Conservation (phyloP, 2,888 invertebrate species). For the Emesis castigata region DNA sequence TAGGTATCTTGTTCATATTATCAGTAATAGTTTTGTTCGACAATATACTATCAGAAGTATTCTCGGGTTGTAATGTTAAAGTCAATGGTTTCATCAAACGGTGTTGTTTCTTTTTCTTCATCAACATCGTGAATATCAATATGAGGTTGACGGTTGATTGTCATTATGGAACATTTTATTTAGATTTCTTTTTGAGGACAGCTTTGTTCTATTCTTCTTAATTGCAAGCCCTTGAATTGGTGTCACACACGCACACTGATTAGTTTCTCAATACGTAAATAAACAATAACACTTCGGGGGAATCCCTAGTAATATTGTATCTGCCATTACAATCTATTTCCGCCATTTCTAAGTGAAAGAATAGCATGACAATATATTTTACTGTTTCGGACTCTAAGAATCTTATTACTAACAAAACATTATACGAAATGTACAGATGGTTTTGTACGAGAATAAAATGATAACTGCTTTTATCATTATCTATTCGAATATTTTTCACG, state of each 20-base stretch:
- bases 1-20: background rate
- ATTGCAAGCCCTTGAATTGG: too few relatives aligned
- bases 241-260: too few relatives aligned
- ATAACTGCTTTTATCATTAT: background rate
- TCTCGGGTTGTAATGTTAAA: background rate
- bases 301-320: too few relatives aligned
- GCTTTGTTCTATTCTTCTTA: too few relatives aligned
- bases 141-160: background rate
- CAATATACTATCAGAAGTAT: background rate
- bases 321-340: too few relatives aligned
- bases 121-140: background rate
- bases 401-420: too few relatives aligned
- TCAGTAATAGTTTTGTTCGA: background rate
- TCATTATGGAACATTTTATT: background rate
- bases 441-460: background rate
- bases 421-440: background rate
- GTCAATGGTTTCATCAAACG: background rate
- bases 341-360: too few relatives aligned
- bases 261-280: too few relatives aligned
- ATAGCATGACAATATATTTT: too few relatives aligned
- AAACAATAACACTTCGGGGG: too few relatives aligned
- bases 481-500: too few relatives aligned
- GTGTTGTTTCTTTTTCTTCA: background rate
- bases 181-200: background rate
- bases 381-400: too few relatives aligned